Base-by-base conservation (phyloP, 2,888 invertebrate species). In the Mesorhabditis spiculigera region DNA sequence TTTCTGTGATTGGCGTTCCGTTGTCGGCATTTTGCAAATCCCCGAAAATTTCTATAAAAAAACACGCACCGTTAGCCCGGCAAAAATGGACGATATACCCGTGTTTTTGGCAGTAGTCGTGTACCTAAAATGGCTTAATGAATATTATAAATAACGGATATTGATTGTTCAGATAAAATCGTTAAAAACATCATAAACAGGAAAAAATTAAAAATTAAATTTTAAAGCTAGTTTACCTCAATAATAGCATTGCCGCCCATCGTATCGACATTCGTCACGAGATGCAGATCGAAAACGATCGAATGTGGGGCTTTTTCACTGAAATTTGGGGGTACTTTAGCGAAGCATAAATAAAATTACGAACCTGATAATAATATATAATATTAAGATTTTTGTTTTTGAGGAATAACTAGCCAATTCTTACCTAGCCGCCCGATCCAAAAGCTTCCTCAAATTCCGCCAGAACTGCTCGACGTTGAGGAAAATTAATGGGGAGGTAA, bases 81-180 rank as follows among this genome's bases (percentile, higher is more conserved):
- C 58, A 50, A 50, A 50, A 50, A n/a, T 50, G 58, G 10, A 50
- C 58, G n/a, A n/a, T 50, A n/a, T 50, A 50, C 8, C 58, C 58
- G n/a, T n/a, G 58, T 13, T 50, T 50, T n/a, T 50, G 58, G n/a
- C 58, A 13, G 58, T 50, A 50, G 58, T 50, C n/a, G 58, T 13
- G n/a, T 13, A n/a, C 58, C 58, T 50, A 3, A 28, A 28, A 28
- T 28, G 28, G 28, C 28, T 28, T 28, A 28, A 28, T 28, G 28
- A 28, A 28, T 28, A 28, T 28, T 28, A 28, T 28, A 28, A 28
- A 28, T 28, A 28, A 28, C 3, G 28, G 28, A 28, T 28, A 28
- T 28, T 28, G 28, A 28, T 28, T 28, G 28, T 1, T 28, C 28
- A 28, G 28, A 28, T 28, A 28, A 28, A 28, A 28, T 28, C 28